Evolutionary conservation across 2,113 vertebrate genomes (phyloP).

Genomic region (Pterocles orientalis): DNA sequence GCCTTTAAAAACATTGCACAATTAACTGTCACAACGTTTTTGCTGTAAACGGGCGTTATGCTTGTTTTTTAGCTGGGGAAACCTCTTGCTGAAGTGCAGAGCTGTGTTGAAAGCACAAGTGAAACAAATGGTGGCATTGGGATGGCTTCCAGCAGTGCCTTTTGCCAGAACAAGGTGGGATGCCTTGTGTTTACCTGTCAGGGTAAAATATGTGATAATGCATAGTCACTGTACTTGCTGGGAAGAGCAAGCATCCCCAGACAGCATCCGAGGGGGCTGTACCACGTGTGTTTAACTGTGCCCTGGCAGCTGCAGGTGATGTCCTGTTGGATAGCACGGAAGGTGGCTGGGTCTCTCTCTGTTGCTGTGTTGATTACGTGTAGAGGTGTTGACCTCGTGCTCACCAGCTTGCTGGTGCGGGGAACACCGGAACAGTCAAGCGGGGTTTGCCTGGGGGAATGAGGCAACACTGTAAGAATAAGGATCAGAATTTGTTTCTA

Average conservation of each 20-base stretch:
- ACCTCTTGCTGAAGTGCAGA: neutral
- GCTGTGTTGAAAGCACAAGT: neutral
- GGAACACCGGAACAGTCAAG: neutral
- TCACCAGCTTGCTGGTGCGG: neutral
- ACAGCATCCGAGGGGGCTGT: neutral
- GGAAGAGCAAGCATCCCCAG: neutral
- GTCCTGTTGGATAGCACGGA: neutral
- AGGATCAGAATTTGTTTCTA: neutral
- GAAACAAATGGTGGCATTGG: neutral
- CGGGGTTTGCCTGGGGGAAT: neutral
- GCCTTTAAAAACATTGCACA: neutral
- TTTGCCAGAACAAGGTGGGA: neutral
- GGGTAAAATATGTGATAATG: neutral
- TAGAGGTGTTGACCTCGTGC: neutral
- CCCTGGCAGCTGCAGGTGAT: neutral
- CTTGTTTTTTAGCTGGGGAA: neutral
- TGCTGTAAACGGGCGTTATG: neutral
- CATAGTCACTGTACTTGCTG: neutral
- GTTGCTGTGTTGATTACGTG: neutral
- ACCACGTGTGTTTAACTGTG: accelerated
- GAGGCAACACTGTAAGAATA: neutral
- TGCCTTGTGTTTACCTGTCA: neutral
- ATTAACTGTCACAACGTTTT: neutral
- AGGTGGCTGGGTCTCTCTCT: neutral
- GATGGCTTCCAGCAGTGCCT: neutral